These are phyloP conservation scores for Papilio xuthus DNA, from an alignment of 1,140 invertebrate species.

Conservation along the genomic window DNA sequence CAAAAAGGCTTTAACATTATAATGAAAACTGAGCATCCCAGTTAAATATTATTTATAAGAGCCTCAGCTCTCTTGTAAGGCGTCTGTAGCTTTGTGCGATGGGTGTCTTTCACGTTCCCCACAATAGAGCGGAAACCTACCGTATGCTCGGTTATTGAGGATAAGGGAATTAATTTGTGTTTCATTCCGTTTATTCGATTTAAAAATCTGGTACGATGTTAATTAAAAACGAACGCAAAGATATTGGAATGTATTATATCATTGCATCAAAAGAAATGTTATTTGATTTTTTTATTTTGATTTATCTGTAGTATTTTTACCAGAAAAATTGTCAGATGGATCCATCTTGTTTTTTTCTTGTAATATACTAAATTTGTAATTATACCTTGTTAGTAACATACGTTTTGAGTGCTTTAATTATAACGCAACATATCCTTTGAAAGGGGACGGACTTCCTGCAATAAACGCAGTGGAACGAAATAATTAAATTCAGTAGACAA, in stretches of 20 bases:
- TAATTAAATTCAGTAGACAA: background rate
- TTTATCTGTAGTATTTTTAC: too few relatives aligned
- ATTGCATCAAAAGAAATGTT: background rate
- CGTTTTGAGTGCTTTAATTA: background rate
- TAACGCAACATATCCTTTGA: background rate
- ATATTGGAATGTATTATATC: background rate
- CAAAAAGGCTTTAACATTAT: too few relatives aligned
- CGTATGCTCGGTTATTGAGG: background rate
- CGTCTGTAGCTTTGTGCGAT: background rate
- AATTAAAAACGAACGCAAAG: background rate
- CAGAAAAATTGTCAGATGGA: too few relatives aligned
- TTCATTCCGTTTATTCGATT: background rate
- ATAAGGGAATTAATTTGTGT: background rate
- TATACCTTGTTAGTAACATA: background rate
- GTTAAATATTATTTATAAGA: too few relatives aligned
- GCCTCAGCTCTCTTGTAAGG: background rate
- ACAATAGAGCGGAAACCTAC: background rate
- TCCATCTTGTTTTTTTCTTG: background rate
- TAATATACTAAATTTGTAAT: background rate
- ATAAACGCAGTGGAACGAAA: slow-evolving; percentile 11
- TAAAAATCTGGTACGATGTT: background rate
- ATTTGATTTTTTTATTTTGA: background rate
- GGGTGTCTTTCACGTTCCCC: background rate
- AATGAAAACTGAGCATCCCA: too few relatives aligned
- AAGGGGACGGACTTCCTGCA: background rate